Conservation (phyloP, 2,888 invertebrate genomes). For the Callosobruchus maculatus region DNA sequence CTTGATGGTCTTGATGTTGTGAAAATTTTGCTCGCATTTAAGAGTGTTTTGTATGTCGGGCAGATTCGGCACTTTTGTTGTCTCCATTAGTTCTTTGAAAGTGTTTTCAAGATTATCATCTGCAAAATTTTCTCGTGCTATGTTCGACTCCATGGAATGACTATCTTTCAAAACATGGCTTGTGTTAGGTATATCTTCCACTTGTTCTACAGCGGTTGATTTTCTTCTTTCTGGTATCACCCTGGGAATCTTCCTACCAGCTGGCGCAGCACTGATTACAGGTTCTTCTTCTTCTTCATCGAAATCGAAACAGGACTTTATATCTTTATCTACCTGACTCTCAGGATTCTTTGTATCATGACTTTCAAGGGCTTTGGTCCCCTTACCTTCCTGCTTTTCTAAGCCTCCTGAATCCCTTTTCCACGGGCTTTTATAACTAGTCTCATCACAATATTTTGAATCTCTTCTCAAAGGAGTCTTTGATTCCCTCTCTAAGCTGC, state of each 20-base stretch:
- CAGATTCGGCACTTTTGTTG: slow-evolving; percentile 58
- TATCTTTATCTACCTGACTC: slow-evolving; percentile 39
- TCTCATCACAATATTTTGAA: not conserved
- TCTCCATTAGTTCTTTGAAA: slow-evolving; percentile 60
- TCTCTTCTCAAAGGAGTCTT: not conserved
- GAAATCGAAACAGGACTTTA: slow-evolving; percentile 73
- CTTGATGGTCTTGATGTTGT: slow-evolving; percentile 42
- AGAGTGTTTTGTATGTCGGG: slow-evolving; percentile 52
- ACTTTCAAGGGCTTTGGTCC: slow-evolving; percentile 29
- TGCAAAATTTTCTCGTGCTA: not conserved
- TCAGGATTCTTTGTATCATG: slow-evolving; percentile 1
- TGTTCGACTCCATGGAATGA: not conserved
- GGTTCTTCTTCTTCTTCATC: slow-evolving; percentile 69
- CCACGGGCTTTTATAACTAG: not conserved
- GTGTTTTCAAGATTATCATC: slow-evolving; percentile 46
- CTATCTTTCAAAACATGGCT: slow-evolving; percentile 5
- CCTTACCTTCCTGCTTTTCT: slow-evolving; percentile 21
- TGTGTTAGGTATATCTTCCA: slow-evolving; percentile 12
- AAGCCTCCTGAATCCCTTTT: not conserved
- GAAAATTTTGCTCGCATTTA: slow-evolving; percentile 46
- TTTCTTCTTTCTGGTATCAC: slow-evolving; percentile 51
- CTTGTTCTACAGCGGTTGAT: slow-evolving; percentile 11
- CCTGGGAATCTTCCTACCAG: slow-evolving; percentile 65
- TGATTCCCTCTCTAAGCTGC: too few species aligned
- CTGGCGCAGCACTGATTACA: slow-evolving; percentile 42